Conservation (phyloP, 1,140 invertebrate species). For the Branchinecta lindahli region DNA sequence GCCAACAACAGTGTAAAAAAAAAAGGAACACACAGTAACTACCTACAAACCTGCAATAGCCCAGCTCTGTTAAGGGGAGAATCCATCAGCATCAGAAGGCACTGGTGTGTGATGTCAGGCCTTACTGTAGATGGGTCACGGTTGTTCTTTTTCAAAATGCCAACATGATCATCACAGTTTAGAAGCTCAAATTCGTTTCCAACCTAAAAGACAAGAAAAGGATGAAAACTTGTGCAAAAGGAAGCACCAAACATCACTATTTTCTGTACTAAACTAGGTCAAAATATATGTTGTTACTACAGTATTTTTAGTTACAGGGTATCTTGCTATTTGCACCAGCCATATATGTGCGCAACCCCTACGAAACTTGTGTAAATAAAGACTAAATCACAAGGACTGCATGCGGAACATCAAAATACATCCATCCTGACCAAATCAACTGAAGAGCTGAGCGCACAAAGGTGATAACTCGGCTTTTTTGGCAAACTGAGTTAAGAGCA, state of each 20-base stretch:
- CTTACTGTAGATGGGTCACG: slow-evolving; percentile 65
- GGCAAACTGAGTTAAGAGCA: too few relatives aligned
- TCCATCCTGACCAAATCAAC: too few relatives aligned
- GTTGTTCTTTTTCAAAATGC: slow-evolving; percentile 67
- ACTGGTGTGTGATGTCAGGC: slow-evolving; percentile 91
- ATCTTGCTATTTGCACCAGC: too few relatives aligned
- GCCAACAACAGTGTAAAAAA: too few relatives aligned
- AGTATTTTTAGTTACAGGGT: background rate
- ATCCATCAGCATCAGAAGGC: slow-evolving; percentile 87
- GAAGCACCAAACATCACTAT: slow-evolving; percentile 10
- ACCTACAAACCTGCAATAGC: slow-evolving; percentile 42
- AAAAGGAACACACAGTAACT: too few relatives aligned
- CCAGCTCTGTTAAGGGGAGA: slow-evolving; percentile 86
- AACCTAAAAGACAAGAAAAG: slow-evolving; percentile 40
- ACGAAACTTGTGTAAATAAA: too few relatives aligned
- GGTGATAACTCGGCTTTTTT: too few relatives aligned
- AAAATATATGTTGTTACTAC: background rate
- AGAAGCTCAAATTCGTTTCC: slow-evolving; percentile 75
- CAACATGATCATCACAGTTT: slow-evolving; percentile 82
- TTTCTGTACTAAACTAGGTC: background rate
- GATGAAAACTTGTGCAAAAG: background rate
- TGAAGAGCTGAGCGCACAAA: too few relatives aligned
- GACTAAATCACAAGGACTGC: too few relatives aligned
- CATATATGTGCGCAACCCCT: too few relatives aligned
- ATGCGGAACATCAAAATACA: too few relatives aligned